These are phyloP conservation scores for Sinocyclocheilus grahami DNA, from an alignment of 2,113 vertebrate genomes.

Conservation along the genomic window DNA sequence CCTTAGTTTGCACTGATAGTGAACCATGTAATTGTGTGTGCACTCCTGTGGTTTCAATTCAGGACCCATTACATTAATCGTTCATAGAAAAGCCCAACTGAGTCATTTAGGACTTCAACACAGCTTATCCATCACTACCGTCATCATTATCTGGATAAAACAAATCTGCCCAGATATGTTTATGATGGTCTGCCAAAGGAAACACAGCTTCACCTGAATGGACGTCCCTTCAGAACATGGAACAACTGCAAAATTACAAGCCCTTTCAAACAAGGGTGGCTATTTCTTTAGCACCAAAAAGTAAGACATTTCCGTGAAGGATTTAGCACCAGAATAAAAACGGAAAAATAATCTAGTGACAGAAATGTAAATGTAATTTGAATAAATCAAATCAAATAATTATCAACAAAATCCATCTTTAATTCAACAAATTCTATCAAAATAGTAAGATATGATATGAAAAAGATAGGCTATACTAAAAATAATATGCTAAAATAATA, in stretches of 20 bases:
- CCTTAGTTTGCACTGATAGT: not conserved
- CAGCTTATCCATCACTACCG: not conserved
- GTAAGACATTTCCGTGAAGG: not conserved
- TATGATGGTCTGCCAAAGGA: not conserved
- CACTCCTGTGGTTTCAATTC: constrained; percentile 7
- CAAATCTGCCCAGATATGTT: not conserved
- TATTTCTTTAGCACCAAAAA: not conserved
- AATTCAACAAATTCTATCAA: too few relatives aligned
- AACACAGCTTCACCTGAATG: constrained; percentile 10
- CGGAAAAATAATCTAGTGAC: too few relatives aligned
- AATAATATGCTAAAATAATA: too few relatives aligned
- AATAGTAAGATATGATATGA: too few relatives aligned
- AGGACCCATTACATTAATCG: not conserved
- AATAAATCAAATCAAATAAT: too few relatives aligned
- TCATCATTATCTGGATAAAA: constrained; percentile 19
- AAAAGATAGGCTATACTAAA: too few relatives aligned
- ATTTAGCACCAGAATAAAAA: not conserved
- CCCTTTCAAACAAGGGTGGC: not conserved
- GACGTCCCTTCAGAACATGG: not conserved
- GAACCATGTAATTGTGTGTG: not conserved
- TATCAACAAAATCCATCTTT: too few relatives aligned
- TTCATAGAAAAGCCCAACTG: not conserved
- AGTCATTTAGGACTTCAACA: not conserved
- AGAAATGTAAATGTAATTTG: too few relatives aligned
- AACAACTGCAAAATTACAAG: not conserved